phyloP scores from a whole-genome alignment of 2,888 invertebrate species.

The Epistrophella euchroma region DNA sequence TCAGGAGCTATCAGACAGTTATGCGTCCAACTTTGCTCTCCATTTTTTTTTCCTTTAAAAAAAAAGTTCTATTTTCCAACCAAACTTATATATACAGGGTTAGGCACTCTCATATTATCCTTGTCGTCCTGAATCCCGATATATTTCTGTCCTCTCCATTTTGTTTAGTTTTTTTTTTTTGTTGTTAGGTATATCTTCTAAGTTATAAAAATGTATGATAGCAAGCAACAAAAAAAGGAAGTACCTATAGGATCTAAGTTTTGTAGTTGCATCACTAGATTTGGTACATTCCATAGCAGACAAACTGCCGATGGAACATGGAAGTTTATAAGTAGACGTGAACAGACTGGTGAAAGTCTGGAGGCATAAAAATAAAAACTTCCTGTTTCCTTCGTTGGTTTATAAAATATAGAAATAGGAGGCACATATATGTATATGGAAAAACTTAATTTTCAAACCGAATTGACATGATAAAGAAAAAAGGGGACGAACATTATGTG shows the following conservation, averaged over 20 bases:
- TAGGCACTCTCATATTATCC: constrained; percentile 26
- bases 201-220: constrained; percentile 41
- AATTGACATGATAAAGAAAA: background rate
- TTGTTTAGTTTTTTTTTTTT: constrained; percentile 16
- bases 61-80: constrained; percentile 31
- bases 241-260: constrained; percentile 26
- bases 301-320: constrained; percentile 12
- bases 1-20: constrained; percentile 54
- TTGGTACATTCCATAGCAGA: constrained; percentile 31
- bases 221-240: constrained; percentile 12
- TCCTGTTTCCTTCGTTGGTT: constrained; percentile 21
- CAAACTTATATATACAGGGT: constrained; percentile 19
- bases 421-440: too few relatives aligned
- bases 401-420: constrained; percentile 2
- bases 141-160: constrained; percentile 41
- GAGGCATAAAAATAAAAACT: constrained; percentile 19
- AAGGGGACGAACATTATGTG: constrained; percentile 7
- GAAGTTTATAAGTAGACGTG: constrained; percentile 42
- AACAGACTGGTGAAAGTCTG: background rate
- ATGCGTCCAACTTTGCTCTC: constrained; percentile 60
- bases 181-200: constrained; percentile 13
- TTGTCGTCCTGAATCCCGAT: constrained; percentile 28
- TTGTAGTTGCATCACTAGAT: constrained; percentile 54
- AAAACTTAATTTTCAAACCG: constrained; percentile 34
- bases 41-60: background rate